Base-by-base conservation (phyloP, 2,113 vertebrate genomes). In the Zeus faber region DNA sequence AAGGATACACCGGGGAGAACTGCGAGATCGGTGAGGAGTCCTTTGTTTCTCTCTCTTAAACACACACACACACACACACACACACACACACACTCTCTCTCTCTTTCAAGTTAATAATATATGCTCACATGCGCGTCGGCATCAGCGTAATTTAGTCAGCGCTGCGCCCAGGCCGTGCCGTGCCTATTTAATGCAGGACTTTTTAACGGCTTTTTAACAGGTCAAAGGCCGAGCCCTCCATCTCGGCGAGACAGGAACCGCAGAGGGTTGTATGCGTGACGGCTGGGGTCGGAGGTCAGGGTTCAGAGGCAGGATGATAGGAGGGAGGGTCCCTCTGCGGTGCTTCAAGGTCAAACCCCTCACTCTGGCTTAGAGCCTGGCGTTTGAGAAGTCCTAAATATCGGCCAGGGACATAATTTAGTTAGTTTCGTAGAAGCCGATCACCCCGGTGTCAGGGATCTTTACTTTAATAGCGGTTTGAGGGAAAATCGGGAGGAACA, bases 1-100 rank as follows among this genome's bases (percentile, higher is more conserved):
- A 88, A 61, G 96, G 95, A 6, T 98, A 91, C 69, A 77, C 89
- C 0, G 96, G 96, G 29, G 94, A 97, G 79, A 98, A 95, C 89
- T 98, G 96, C 22, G 94, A 98, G 87, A 95, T 97, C 1, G 96
- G 96, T 96, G 84, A 89, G 93, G 76, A 46, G 44, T 43, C 37
- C 37, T 54, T 24, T 21, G 46, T 20, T n/a, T 14, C 40, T 22
- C 8, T 0, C 23, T n/a, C n/a, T n/a, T 27, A 47, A 29, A 16
- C 25, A 60, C 45, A 44, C 33, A 50, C 43, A 27, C 21, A 45
- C 44, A 45, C 22, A 25, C 27, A 54, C 33, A 46, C 25, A 26
- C 47, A 16, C 24, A 26, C 24, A 9, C 46, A 16, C 24, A n/a
- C n/a, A n/a, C 16, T 18, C n/a, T 43, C 4, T 18, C 2, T n/a